Conservation (phyloP, 2,113 vertebrate species). For the Zosterops pallidus region DNA sequence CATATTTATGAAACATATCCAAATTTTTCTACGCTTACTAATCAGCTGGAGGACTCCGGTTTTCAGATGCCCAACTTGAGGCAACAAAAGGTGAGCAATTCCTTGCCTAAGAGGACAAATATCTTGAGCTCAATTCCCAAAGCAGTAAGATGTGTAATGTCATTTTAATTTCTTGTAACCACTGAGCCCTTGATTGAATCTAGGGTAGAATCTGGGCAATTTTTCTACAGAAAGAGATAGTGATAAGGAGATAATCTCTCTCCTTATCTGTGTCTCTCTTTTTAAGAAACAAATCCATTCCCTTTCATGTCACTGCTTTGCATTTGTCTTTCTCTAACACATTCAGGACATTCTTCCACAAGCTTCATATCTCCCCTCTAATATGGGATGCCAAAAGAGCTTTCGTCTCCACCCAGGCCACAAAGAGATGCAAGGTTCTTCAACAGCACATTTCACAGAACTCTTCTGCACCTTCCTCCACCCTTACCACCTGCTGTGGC, state of each 20-base stretch:
- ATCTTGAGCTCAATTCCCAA: neutral
- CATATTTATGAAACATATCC: neutral
- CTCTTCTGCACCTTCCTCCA: neutral
- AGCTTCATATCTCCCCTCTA: neutral
- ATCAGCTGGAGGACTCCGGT: neutral
- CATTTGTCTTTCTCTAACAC: neutral
- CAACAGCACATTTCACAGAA: neutral
- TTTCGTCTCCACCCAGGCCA: neutral
- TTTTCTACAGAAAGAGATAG: neutral
- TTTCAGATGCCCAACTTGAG: neutral
- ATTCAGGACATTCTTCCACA: neutral
- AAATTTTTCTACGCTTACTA: slow-evolving; percentile 2
- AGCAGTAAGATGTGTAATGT: neutral
- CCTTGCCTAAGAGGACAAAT: neutral
- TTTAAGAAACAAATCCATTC: neutral
- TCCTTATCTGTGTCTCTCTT: neutral
- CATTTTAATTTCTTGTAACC: neutral
- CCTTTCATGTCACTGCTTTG: neutral
- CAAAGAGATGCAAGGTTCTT: neutral
- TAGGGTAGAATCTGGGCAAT: neutral
- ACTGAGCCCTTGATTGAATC: neutral
- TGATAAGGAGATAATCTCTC: neutral
- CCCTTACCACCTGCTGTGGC: too few species aligned
- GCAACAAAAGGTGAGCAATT: neutral
- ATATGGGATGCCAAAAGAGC: rapidly evolving